Conservation (phyloP, 2,888 invertebrate species). For the Scaptomyza reducta region DNA sequence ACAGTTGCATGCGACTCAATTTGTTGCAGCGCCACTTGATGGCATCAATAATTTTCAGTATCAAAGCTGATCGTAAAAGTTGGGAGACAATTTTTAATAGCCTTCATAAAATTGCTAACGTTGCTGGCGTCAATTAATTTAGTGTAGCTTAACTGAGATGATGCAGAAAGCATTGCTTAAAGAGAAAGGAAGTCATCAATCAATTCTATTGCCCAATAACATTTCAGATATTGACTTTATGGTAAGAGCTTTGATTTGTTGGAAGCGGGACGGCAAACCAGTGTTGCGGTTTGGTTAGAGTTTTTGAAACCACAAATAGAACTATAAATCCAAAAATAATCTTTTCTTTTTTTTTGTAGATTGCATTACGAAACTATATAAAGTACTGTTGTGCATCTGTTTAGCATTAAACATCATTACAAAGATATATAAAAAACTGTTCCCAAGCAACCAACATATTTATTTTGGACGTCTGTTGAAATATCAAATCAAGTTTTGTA, state of each 20-base stretch:
- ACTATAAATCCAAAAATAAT: too few species aligned
- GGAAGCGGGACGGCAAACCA: not conserved
- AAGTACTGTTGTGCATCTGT: too few species aligned
- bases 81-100: conserved; percentile 40
- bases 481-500: too few species aligned
- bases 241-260: not conserved
- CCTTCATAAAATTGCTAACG: conserved; percentile 61
- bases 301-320: too few species aligned
- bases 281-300: not conserved
- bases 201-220: conserved; percentile 46
- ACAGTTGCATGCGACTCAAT: conserved; percentile 57
- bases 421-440: too few species aligned
- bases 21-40: conserved; percentile 59
- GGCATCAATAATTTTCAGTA: conserved; percentile 19
- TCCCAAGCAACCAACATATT: too few species aligned
- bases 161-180: conserved; percentile 14
- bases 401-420: too few species aligned
- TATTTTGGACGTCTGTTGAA: too few species aligned
- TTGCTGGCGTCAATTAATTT: conserved; percentile 58
- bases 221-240: conserved; percentile 8
- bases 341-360: too few species aligned
- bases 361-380: too few species aligned
- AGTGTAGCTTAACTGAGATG: too few species aligned
- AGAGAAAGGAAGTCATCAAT: conserved; percentile 63
- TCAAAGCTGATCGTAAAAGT: conserved; percentile 60